Evolutionary conservation across 2,888 invertebrate genomes (phyloP).

Genomic region (Pseudococcus jackbeardsleyi): DNA sequence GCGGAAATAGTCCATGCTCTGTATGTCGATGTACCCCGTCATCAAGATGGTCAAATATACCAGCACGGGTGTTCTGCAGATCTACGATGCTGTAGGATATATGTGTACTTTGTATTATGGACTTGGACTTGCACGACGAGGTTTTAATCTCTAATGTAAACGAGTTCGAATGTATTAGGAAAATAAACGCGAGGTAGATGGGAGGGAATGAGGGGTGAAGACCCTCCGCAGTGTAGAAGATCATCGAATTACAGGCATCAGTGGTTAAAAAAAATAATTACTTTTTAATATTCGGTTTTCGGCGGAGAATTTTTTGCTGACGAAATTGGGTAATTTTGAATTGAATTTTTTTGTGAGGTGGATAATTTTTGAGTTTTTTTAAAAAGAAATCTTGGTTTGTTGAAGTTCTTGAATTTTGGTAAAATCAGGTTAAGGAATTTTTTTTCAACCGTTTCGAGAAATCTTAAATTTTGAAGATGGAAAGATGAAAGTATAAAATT

Average conservation of each 20-base stretch:
- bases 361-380: too few species aligned
- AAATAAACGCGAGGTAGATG: neutral
- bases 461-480: too few species aligned
- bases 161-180: constrained; percentile 16
- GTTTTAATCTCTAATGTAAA: constrained; percentile 44
- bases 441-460: too few species aligned
- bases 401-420: too few species aligned
- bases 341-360: too few species aligned
- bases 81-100: constrained; percentile 3
- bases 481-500: too few species aligned
- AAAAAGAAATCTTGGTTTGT: too few species aligned
- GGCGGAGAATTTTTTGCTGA: neutral
- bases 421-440: too few species aligned
- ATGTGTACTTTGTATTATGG: neutral
- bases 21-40: neutral
- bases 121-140: constrained; percentile 14
- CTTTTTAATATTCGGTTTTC: neutral
- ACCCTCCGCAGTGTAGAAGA: neutral
- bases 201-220: neutral
- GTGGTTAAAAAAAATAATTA: neutral
- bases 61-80: constrained; percentile 12
- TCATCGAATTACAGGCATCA: neutral
- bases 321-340: too few species aligned
- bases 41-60: constrained; percentile 43
- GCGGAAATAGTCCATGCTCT: neutral